Percentiles rank a stretch among this genome's conserved stretches.
These are phyloP conservation scores for Quadroppia sp. DNA, from an alignment of 2,888 invertebrate species.

Conservation along the genomic window DNA sequence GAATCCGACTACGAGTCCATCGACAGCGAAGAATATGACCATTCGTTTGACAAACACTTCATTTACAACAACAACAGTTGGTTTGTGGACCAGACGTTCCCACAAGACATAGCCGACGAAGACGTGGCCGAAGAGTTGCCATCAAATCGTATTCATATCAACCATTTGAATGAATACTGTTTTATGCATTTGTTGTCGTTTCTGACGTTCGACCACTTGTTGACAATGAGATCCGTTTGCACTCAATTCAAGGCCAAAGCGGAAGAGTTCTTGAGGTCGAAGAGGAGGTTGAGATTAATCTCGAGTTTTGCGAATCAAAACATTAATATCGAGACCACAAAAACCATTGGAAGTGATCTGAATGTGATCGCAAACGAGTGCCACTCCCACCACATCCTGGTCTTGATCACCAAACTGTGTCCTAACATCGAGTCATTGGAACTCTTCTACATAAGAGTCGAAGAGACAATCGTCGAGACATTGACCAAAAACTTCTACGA, in stretches of 20 bases:
- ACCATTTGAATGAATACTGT: slow-evolving; percentile 9
- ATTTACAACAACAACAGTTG: not conserved
- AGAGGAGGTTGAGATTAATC: slow-evolving; percentile 6
- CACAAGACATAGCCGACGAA: not conserved
- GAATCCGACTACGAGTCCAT: not conserved
- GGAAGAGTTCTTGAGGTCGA: not conserved
- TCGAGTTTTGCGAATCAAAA: slow-evolving; percentile 11
- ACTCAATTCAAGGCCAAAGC: not conserved
- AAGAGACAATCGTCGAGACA: not conserved
- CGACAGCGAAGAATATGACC: too few relatives aligned
- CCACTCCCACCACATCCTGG: not conserved
- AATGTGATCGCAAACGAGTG: slow-evolving; percentile 8
- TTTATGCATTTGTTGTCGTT: slow-evolving; percentile 22
- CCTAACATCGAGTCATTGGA: slow-evolving; percentile 8
- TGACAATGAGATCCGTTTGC: slow-evolving; percentile 16
- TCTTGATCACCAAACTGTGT: slow-evolving; percentile 3
- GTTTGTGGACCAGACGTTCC: not conserved
- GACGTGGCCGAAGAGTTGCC: not conserved
- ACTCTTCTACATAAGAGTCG: slow-evolving; percentile 14
- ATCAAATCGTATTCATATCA: not conserved
- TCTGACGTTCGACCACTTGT: not conserved
- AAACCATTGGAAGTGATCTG: not conserved
- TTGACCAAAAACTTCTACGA: slow-evolving; percentile 25
- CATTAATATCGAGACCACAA: slow-evolving; percentile 16
- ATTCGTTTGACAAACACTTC: not conserved